Base-by-base conservation (phyloP, 2,797 vertebrate species). In the Onychomys torridus region DNA sequence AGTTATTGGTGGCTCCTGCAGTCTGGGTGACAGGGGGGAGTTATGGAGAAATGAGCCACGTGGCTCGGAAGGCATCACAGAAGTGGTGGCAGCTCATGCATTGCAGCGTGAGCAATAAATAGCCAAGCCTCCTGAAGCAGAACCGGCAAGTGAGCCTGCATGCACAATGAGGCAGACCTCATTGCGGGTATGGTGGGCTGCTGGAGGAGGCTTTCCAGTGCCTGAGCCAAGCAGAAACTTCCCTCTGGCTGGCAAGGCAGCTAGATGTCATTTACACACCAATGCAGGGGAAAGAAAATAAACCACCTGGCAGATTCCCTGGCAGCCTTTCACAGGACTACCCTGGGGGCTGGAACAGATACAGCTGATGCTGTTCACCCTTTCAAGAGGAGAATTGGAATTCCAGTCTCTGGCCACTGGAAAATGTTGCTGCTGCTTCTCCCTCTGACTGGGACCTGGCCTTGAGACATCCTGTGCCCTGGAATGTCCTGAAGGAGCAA, bases 331-430 rank as follows among this genome's bases (percentile, higher is more conserved):
- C 8, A 0, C 34, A 67, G 82, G 90, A 83, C 85, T 92, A 46
- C 59, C 93, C 90, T 10, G 69, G 89, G 65, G 96, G 69, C 87
- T 85, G 63, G 49, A 76, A 52, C 27, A 34, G 29, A 84, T 46
- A 52, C 29, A 55, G n/a, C 46, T 71, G 71, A 32, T 67, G 69
- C 34, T 77, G 78, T 73, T 71, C 12, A 76, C 71, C 52, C 67
- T 97, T 97, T 96, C 93, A 97, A 89, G 83, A 67, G 52, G 82
- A 87, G 82, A 94, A 93, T 87, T 89, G 75, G 89, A 93, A 95
- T 97, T 96, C 90, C 16, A 46, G 57, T 97, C 81, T 85, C 0
- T 0, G 73, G 32, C 34, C 21, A 2, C 1, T 34, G 86, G 63
- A 81, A 87, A 79, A 84, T 5, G 8, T 59, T 76, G 32, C 63